These are phyloP conservation scores for Intellagama lesueurii DNA, from an alignment of 2,797 vertebrate species.

Conservation along the genomic window DNA sequence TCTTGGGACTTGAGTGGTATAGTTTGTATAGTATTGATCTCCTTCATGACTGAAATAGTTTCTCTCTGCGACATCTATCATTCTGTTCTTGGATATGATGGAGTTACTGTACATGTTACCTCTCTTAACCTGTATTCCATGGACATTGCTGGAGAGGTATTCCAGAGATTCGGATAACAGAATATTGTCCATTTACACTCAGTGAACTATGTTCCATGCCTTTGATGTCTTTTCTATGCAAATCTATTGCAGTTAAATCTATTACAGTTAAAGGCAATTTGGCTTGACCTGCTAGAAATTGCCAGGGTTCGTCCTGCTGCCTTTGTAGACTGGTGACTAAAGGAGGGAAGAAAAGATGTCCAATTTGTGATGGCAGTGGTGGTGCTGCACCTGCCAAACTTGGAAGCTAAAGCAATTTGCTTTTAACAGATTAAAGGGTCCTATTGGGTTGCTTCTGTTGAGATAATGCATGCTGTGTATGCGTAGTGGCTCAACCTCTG, in stretches of 20 bases:
- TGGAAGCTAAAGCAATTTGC: slow-evolving; percentile 40
- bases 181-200: slow-evolving; percentile 1
- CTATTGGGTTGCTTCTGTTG: slow-evolving; percentile 6
- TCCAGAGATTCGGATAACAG: background rate
- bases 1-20: too few species aligned
- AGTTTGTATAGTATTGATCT: background rate
- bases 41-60: background rate
- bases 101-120: background rate
- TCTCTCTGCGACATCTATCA: background rate
- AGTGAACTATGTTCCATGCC: background rate
- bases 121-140: too few species aligned
- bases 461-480: background rate
- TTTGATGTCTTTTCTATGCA: slow-evolving; percentile 1
- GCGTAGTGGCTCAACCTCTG: slow-evolving; percentile 20
- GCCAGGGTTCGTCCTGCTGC: background rate
- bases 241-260: background rate
- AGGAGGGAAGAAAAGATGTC: background rate
- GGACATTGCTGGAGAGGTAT: background rate
- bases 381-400: slow-evolving; percentile 25
- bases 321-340: slow-evolving; percentile 33
- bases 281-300: slow-evolving; percentile 38
- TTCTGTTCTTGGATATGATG: background rate
- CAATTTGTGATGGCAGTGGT: slow-evolving; percentile 40
- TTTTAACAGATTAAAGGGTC: slow-evolving; percentile 34
- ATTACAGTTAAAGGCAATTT: slow-evolving; percentile 3